Evolutionary conservation across 2,113 vertebrate species (phyloP).

Genomic region (Eubucco bourcierii): DNA sequence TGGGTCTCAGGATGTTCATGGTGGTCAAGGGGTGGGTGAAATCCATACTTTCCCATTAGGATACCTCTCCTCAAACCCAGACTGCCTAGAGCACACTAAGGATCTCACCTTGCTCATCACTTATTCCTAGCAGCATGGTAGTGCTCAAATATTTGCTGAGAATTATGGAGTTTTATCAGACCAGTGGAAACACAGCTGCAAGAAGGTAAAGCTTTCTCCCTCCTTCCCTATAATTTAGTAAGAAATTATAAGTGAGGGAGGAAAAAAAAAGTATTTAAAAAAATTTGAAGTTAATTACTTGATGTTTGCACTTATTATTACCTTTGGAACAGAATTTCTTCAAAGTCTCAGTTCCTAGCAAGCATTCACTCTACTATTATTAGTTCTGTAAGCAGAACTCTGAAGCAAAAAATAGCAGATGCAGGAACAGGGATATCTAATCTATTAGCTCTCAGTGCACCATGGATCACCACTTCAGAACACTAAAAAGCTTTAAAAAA

Average conservation of each 20-base stretch:
- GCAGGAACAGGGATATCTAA: neutral
- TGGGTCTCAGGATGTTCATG: no score
- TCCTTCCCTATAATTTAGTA: neutral
- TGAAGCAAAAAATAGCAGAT: neutral
- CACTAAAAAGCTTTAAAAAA: neutral
- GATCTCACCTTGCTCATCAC: neutral
- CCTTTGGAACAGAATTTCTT: neutral
- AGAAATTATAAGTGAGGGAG: neutral
- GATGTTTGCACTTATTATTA: neutral
- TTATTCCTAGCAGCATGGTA: neutral
- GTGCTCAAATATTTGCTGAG: neutral
- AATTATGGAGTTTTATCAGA: neutral
- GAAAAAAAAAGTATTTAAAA: no score
- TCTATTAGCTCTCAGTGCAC: neutral
- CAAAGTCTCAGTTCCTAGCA: neutral
- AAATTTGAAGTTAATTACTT: neutral
- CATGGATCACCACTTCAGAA: neutral
- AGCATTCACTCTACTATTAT: neutral
- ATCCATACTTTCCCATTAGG: accelerated
- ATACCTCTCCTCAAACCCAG: neutral
- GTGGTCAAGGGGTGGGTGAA: neutral
- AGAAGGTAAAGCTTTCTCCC: neutral
- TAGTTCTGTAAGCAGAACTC: neutral
- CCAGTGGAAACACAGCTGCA: neutral
- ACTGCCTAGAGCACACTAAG: no score